phyloP scores from a whole-genome alignment of 2,888 invertebrate species.

The Tachina fera region DNA sequence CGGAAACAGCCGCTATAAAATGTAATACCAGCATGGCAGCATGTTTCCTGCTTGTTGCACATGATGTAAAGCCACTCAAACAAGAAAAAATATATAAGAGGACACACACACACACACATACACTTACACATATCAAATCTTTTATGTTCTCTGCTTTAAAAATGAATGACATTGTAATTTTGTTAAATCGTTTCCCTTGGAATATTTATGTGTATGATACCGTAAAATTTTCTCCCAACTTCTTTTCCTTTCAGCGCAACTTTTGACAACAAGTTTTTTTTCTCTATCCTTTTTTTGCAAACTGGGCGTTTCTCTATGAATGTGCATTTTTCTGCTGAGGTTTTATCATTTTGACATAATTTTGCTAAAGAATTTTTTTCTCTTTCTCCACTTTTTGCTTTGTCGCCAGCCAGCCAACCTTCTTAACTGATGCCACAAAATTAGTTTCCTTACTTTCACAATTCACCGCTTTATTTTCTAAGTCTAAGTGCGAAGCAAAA shows the following conservation, averaged over 20 bases:
- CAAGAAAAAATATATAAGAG: conserved; percentile 40
- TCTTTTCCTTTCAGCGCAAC: conserved; percentile 1
- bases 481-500: background rate
- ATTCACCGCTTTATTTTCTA: conserved; percentile 17
- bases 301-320: conserved; percentile 55
- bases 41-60: conserved; percentile 72
- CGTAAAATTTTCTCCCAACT: conserved; percentile 35
- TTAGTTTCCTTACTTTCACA: conserved; percentile 30
- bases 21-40: conserved; percentile 72
- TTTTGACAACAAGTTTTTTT: conserved; percentile 38
- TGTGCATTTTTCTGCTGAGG: conserved; percentile 43
- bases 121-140: conserved; percentile 13
- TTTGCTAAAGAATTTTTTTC: conserved; percentile 35
- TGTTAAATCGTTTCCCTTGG: conserved; percentile 66
- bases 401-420: conserved; percentile 57
- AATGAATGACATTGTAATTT: conserved; percentile 68
- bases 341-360: conserved; percentile 62
- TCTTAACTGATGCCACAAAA: conserved; percentile 65
- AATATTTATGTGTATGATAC: conserved; percentile 55
- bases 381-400: background rate
- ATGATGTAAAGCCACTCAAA: conserved; percentile 71
- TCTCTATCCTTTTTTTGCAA: conserved; percentile 4
- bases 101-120: background rate
- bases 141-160: conserved; percentile 39
- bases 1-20: conserved; percentile 73